Base-by-base conservation (phyloP, 2,797 vertebrate genomes). In the Platyrinchus mystaceus region DNA sequence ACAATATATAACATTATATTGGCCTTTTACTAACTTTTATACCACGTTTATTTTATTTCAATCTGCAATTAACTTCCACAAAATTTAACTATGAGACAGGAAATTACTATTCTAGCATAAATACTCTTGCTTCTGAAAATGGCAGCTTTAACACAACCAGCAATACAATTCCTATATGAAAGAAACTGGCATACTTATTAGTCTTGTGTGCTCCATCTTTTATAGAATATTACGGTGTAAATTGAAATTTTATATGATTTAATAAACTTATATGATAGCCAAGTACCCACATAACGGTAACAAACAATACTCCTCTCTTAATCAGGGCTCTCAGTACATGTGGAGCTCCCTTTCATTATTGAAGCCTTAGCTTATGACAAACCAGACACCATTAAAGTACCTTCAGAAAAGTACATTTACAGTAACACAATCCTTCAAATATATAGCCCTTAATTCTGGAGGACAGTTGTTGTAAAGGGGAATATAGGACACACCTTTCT, bases 211-310 rank as follows among this genome's bases (percentile, higher is more conserved):
- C 89, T 97, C 87, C 88, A 96, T 97, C 95, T 97, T 98, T 98
- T 96, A 97, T 87, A 95, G 94, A 97, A 94, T 96, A 97, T 97
- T 97, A 96, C 75, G 80, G 95, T 94, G 94, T 97, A 98, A 98
- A 98, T 96, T 98, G 97, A 97, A 98, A 98, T 97, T 98, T 97
- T 97, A 97, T 96, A 97, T 96, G 95, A 98, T 98, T 98, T 98
- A 97, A 98, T 98, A 98, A 98, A 97, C 95, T 97, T 98, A 97
- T 94, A 98, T 97, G 96, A 97, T 96, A 97, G 94, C 94, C 96
- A 97, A 97, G 89, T 92, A 97, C 95, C 93, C 93, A 82, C 90
- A 96, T 96, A 97, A 97, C 94, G 93, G 85, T 97, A 97, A 97
- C 94, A 97, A 97, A 96, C 91, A 64, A 71, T 88, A 79, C 76